phyloP scores from a whole-genome alignment of 2,797 vertebrate species.

The Tenualosa ilisha region DNA sequence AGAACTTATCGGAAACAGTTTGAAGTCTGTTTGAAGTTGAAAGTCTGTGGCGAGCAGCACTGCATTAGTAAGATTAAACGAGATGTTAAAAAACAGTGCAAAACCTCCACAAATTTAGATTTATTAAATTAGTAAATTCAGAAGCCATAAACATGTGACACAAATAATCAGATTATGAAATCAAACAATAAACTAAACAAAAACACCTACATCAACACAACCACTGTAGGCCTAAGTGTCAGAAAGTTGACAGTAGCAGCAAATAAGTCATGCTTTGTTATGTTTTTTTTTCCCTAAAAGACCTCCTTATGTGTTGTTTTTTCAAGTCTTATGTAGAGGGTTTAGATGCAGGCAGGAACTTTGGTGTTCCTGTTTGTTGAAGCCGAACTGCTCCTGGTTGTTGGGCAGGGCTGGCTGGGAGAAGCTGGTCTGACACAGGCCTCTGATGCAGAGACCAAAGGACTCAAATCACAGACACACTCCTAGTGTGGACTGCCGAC shows the following conservation, averaged over 20 bases:
- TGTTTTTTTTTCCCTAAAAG: neutral
- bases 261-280: slow-evolving; percentile 1
- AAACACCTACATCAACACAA: no score
- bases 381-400: neutral
- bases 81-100: neutral
- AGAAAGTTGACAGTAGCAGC: slow-evolving; percentile 7
- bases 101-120: neutral
- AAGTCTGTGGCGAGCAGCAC: no score
- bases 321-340: slow-evolving; percentile 8
- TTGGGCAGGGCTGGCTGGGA: neutral
- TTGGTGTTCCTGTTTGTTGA: neutral
- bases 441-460: slow-evolving; percentile 20
- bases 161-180: no score
- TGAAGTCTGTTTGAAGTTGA: no score
- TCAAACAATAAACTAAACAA: no score
- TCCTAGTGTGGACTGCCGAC: neutral
- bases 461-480: slow-evolving; percentile 12
- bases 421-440: slow-evolving; percentile 14
- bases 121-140: neutral
- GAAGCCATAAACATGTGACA: no score
- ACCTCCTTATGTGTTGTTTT: slow-evolving; percentile 13
- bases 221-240: no score
- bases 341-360: neutral
- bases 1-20: no score
- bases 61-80: no score